Percentiles rank a stretch among this genome's conserved stretches.
These are phyloP conservation scores for Strigamia crassipes DNA, from an alignment of 2,888 invertebrate genomes.

Conservation along the genomic window DNA sequence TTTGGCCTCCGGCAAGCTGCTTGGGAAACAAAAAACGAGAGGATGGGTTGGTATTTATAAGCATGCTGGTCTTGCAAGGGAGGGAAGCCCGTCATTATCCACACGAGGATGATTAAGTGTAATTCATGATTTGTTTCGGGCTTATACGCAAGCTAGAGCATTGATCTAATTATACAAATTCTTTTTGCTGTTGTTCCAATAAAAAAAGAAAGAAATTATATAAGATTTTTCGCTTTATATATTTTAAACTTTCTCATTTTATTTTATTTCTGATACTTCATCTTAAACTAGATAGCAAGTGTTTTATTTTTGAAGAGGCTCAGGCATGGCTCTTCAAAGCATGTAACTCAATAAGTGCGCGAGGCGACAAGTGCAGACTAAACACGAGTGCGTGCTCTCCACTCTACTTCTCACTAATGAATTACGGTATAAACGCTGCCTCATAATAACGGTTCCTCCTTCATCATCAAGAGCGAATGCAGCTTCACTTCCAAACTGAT, in stretches of 20 bases:
- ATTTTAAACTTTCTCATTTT: neutral
- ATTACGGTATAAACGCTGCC: slow-evolving; percentile 42
- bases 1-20: too few relatives aligned
- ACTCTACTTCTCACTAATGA: slow-evolving; percentile 38
- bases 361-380: slow-evolving; percentile 42
- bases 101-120: slow-evolving; percentile 32
- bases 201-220: neutral
- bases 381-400: slow-evolving; percentile 38
- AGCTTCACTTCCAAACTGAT: slow-evolving; percentile 28
- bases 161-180: slow-evolving; percentile 23
- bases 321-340: slow-evolving; percentile 30
- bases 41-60: neutral
- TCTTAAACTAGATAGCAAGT: slow-evolving; percentile 15
- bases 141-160: neutral
- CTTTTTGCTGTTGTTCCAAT: neutral
- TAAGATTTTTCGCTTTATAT: neutral
- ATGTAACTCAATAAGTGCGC: slow-evolving; percentile 34
- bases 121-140: slow-evolving; percentile 39
- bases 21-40: too few relatives aligned
- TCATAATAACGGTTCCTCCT: slow-evolving; percentile 40
- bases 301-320: slow-evolving; percentile 38
- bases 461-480: slow-evolving; percentile 26
- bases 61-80: neutral
- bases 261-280: neutral
- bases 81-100: slow-evolving; percentile 43